Conservation (phyloP, 2,113 vertebrate genomes). For the Synodontis membranacea region DNA sequence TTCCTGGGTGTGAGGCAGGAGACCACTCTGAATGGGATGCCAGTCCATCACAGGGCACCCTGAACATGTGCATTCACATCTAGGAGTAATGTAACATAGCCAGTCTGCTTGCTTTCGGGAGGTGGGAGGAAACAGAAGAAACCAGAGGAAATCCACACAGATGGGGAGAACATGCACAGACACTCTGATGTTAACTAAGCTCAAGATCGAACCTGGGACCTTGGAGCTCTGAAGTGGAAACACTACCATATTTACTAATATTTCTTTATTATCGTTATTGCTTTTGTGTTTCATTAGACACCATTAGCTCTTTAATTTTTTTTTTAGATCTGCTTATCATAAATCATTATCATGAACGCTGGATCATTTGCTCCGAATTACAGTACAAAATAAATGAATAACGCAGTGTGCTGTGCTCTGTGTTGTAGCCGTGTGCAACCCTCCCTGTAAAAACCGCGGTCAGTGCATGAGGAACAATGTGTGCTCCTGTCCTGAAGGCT, state of each 20-base stretch:
- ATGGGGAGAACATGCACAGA: not conserved
- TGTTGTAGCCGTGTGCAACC: constrained; percentile 84
- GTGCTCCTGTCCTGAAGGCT: constrained; percentile 82
- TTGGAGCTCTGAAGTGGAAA: not conserved
- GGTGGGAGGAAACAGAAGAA: not conserved
- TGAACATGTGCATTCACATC: not conserved
- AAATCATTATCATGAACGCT: no score
- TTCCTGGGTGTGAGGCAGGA: not conserved
- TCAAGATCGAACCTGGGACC: not conserved
- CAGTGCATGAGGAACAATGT: constrained; percentile 87
- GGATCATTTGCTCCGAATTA: not conserved
- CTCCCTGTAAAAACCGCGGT: constrained; percentile 89
- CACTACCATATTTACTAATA: not conserved
- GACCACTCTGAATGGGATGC: not conserved
- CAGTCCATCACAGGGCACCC: not conserved
- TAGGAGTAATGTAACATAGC: not conserved
- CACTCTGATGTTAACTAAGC: not conserved
- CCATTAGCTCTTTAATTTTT: not conserved
- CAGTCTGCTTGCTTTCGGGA: not conserved
- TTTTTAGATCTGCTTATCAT: not conserved
- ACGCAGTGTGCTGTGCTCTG: constrained; percentile 32
- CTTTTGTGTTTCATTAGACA: not conserved
- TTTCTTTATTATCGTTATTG: not conserved
- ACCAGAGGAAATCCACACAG: not conserved
- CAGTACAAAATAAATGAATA: not conserved